Conservation (phyloP, 2,888 invertebrate species). For the Oxyteleia sp. region DNA sequence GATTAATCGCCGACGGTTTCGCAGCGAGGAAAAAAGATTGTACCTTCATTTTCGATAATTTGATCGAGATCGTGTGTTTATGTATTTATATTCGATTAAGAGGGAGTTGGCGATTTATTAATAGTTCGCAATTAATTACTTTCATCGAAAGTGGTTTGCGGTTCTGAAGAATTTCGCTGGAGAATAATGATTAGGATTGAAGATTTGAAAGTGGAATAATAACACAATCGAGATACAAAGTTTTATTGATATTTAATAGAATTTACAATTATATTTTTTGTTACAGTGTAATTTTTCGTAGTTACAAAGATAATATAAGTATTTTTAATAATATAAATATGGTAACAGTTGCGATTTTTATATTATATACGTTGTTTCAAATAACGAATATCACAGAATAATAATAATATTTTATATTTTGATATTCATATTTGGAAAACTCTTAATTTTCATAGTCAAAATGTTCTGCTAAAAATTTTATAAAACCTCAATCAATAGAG, state of each 20-base stretch:
- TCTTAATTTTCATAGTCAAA: no score
- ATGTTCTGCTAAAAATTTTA: no score
- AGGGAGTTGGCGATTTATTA: neutral
- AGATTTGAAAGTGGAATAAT: neutral
- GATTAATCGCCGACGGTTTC: slow-evolving; percentile 7
- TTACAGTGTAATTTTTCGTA: no score
- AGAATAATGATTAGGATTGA: neutral
- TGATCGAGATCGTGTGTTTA: neutral
- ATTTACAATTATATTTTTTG: no score
- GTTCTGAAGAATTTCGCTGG: neutral
- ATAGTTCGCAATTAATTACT: slow-evolving; percentile 1
- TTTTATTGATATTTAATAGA: neutral
- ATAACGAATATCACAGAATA: no score
- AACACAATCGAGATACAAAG: neutral
- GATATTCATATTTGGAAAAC: no score
- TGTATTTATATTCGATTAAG: slow-evolving; percentile 1
- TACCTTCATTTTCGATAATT: slow-evolving; percentile 4
- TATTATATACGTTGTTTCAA: no score
- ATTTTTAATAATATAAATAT: no score
- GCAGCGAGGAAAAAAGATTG: neutral
- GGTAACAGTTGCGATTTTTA: no score
- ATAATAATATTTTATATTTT: no score
- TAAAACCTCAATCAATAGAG: no score
- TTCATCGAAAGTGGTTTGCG: neutral
- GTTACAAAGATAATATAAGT: no score